Evolutionary conservation across 1,140 invertebrate species (phyloP).

Genomic region (Procambarus virginalis): DNA sequence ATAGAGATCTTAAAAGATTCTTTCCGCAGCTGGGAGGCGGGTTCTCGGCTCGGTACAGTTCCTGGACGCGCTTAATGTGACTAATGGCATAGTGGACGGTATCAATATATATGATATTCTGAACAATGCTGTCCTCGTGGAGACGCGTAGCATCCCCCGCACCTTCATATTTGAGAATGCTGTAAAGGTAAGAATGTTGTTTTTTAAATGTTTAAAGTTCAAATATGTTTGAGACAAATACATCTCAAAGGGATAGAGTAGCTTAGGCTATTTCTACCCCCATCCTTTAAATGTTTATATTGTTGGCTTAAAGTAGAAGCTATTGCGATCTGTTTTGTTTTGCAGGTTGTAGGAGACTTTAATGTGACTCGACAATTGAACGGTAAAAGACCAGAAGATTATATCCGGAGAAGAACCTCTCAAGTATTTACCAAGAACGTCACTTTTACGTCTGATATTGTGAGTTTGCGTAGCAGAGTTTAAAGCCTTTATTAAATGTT

Average conservation of each 20-base stretch:
- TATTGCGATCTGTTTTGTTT: not conserved
- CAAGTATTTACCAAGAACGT: not conserved
- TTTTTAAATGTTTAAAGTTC: too few relatives aligned
- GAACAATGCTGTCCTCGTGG: not conserved
- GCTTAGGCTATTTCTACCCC: too few relatives aligned
- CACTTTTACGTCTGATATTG: conserved; percentile 1
- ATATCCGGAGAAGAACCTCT: not conserved
- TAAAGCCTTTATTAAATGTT: too few relatives aligned
- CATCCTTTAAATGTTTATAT: too few relatives aligned
- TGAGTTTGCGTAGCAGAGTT: not conserved
- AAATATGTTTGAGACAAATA: too few relatives aligned
- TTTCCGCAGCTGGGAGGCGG: not conserved
- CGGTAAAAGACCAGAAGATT: not conserved
- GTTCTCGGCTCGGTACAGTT: conserved; percentile 15
- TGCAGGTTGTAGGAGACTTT: conserved; percentile 6
- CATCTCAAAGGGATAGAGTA: too few relatives aligned
- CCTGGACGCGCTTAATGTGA: not conserved
- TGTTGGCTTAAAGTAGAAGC: not conserved
- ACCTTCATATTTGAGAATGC: conserved; percentile 1
- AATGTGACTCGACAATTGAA: not conserved
- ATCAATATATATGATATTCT: conserved; percentile 4
- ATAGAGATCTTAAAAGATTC: too few relatives aligned
- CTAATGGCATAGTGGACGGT: not conserved
- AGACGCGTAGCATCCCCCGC: not conserved
- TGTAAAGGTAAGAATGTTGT: not conserved